Conservation (phyloP, 2,888 invertebrate genomes). For the Drosophila infuscata region DNA sequence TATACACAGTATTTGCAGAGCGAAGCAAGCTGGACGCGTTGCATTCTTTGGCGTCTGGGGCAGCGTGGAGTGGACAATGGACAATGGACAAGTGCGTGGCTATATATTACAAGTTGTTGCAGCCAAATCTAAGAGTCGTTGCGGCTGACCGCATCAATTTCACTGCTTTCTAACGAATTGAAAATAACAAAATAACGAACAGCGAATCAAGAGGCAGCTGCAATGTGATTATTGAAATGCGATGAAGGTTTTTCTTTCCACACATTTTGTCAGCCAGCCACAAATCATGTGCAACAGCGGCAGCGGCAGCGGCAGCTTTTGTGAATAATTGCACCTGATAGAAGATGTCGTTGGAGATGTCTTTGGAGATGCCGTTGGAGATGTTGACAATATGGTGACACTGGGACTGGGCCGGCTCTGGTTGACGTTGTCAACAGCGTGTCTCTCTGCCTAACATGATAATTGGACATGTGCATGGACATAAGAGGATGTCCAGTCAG, state of each 20-base stretch:
- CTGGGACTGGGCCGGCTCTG: constrained; percentile 59
- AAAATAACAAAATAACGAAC: background rate
- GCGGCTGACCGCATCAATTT: constrained; percentile 64
- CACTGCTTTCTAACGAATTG: constrained; percentile 73
- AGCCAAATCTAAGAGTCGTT: constrained; percentile 49
- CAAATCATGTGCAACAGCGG: constrained; percentile 65
- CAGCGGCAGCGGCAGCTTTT: constrained; percentile 51
- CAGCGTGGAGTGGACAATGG: background rate
- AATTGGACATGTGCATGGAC: constrained; percentile 75
- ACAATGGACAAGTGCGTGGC: constrained; percentile 44
- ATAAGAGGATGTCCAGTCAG: constrained; percentile 54
- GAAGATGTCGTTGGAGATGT: constrained; percentile 26
- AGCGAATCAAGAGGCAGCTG: constrained; percentile 34
- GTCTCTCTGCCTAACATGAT: constrained; percentile 71
- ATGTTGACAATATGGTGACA: constrained; percentile 45
- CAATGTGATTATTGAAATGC: constrained; percentile 75
- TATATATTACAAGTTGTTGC: constrained; percentile 64
- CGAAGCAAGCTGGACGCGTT: background rate
- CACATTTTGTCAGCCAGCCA: constrained; percentile 38
- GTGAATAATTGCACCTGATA: constrained; percentile 76
- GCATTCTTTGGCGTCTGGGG: constrained; percentile 27
- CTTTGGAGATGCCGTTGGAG: constrained; percentile 3
- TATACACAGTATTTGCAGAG: constrained; percentile 34
- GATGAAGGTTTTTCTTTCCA: constrained; percentile 68
- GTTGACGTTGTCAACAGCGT: constrained; percentile 40